Percentiles rank a stretch among this genome's conserved stretches.
These are phyloP conservation scores for Mionectes macconnelli DNA, from an alignment of 2,113 vertebrate genomes.

Conservation along the genomic window DNA sequence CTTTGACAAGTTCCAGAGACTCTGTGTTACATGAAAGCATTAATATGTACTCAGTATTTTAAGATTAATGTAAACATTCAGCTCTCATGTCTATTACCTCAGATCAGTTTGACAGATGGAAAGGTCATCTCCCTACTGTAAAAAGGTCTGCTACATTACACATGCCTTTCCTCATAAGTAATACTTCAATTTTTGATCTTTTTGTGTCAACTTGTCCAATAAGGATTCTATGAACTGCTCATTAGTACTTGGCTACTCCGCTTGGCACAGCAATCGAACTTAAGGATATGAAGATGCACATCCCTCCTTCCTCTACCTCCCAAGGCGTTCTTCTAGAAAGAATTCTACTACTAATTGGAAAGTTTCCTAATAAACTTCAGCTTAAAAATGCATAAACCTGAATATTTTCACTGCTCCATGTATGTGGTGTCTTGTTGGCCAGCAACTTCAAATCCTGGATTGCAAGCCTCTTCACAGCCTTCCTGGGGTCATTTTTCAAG, in stretches of 20 bases:
- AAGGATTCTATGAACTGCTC: not conserved
- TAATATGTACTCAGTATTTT: fast-evolving
- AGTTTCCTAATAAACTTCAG: not conserved
- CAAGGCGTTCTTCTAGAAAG: not conserved
- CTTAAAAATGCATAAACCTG: constrained; percentile 75
- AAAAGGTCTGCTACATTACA: not conserved
- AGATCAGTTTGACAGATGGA: not conserved
- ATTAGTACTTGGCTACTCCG: not conserved
- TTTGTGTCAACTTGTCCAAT: not conserved
- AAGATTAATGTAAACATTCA: not conserved
- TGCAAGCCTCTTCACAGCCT: constrained; percentile 92
- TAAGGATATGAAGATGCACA: not conserved
- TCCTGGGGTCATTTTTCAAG: constrained; percentile 91
- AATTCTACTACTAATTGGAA: not conserved
- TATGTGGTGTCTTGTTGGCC: constrained; percentile 93
- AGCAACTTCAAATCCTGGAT: constrained; percentile 92
- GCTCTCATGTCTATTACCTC: not conserved
- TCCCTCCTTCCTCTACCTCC: not conserved
- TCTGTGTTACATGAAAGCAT: not conserved
- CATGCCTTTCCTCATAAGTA: not conserved
- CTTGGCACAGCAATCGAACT: not conserved
- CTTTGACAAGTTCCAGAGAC: not conserved
- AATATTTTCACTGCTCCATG: constrained; percentile 93
- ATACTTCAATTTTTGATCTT: not conserved
- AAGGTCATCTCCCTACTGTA: not conserved